These are phyloP conservation scores for Netelia virgata DNA, from an alignment of 2,888 invertebrate species.

Conservation along the genomic window DNA sequence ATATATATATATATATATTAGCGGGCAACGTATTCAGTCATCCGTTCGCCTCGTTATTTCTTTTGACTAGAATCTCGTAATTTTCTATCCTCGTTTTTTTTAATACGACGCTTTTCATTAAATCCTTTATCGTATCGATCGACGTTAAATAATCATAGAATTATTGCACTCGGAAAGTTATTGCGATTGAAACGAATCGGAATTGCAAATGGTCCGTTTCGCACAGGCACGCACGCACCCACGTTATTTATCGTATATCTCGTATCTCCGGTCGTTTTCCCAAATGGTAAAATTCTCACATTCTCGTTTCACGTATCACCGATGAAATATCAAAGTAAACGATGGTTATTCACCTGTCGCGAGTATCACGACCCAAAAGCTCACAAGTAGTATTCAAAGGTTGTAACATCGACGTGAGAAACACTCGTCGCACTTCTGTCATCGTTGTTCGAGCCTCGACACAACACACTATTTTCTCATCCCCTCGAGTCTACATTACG, in stretches of 20 bases:
- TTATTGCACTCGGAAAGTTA: slow-evolving; percentile 35
- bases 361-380: neutral
- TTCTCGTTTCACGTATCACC: slow-evolving; percentile 51
- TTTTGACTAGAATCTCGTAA: slow-evolving; percentile 50
- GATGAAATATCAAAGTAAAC: slow-evolving; percentile 12
- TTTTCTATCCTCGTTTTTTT: slow-evolving; percentile 13
- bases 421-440: slow-evolving; percentile 52
- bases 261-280: neutral
- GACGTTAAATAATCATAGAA: neutral
- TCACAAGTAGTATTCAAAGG: slow-evolving; percentile 15
- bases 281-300: slow-evolving; percentile 26
- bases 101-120: slow-evolving; percentile 5
- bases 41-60: slow-evolving; percentile 22
- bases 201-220: slow-evolving; percentile 6
- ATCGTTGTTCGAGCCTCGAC: slow-evolving; percentile 28
- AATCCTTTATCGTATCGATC: too few relatives aligned
- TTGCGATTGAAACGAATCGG: slow-evolving; percentile 1
- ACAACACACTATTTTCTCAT: neutral
- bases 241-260: slow-evolving; percentile 27
- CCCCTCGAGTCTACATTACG: slow-evolving; percentile 6
- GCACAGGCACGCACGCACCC: neutral
- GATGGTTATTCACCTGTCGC: slow-evolving; percentile 35
- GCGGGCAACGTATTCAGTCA: slow-evolving; percentile 42
- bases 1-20: neutral
- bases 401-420: neutral